phyloP scores from a whole-genome alignment of 1,140 invertebrate genomes.

The Drosophila ercepeae region DNA sequence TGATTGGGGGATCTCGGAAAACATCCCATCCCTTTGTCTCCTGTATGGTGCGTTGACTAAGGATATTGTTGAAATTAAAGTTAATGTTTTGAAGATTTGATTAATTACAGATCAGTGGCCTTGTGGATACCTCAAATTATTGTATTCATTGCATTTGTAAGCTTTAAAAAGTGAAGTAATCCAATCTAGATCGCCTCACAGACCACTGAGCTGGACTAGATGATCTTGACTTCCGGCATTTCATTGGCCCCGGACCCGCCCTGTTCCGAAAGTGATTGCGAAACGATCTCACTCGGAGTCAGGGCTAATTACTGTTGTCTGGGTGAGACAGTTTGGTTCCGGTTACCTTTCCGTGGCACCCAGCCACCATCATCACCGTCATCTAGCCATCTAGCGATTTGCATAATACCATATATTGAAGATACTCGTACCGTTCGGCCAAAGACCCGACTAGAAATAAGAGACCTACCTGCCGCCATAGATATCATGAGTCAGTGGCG shows the following conservation, averaged over 20 bases:
- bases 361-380: slow-evolving; percentile 14
- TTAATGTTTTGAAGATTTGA: not conserved
- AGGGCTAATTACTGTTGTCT: slow-evolving; percentile 38
- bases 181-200: slow-evolving; percentile 15
- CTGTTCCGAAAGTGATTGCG: slow-evolving; percentile 55
- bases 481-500: slow-evolving; percentile 92
- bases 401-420: slow-evolving; percentile 46
- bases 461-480: slow-evolving; percentile 92
- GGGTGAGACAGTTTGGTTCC: slow-evolving; percentile 44
- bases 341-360: slow-evolving; percentile 25
- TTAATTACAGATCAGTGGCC: not conserved
- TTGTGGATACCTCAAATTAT: not conserved
- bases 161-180: not conserved
- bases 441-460: not conserved
- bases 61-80: not conserved
- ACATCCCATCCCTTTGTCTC: slow-evolving; percentile 98
- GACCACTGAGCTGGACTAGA: slow-evolving; percentile 15
- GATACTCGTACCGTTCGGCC: slow-evolving; percentile 1
- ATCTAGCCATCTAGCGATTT: slow-evolving; percentile 38
- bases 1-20: slow-evolving; percentile 94
- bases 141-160: not conserved
- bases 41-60: slow-evolving; percentile 91
- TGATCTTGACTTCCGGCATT: slow-evolving; percentile 53
- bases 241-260: slow-evolving; percentile 31
- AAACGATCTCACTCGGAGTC: slow-evolving; percentile 37